A percentile compares a stretch with the other conserved stretches of the same genome.
phyloP scores from a whole-genome alignment of 2,113 vertebrate genomes.

The Burhinus bistriatus region DNA sequence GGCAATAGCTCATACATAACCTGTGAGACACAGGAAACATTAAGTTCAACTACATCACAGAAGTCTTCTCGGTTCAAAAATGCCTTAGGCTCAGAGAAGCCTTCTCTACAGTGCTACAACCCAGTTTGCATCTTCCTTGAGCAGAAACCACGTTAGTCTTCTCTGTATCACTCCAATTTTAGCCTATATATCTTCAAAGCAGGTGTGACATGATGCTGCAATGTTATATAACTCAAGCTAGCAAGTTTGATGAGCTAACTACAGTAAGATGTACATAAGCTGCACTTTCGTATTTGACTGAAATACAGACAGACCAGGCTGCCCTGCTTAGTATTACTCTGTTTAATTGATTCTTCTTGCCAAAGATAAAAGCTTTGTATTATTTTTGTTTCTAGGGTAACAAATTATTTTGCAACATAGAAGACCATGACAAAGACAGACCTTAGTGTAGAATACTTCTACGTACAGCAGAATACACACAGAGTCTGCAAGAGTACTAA shows the following conservation, averaged over 20 bases:
- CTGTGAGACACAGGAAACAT: neutral
- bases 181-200: neutral
- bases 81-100: neutral
- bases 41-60: neutral
- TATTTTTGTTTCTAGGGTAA: neutral
- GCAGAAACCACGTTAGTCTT: neutral
- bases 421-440: neutral
- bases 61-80: neutral
- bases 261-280: neutral
- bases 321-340: neutral
- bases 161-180: neutral
- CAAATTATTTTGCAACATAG: neutral
- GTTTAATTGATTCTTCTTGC: neutral
- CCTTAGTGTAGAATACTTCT: neutral
- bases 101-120: neutral
- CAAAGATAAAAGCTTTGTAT: neutral
- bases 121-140: neutral
- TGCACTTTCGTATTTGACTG: neutral
- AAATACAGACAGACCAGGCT: neutral
- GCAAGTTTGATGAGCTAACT: neutral
- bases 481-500: neutral
- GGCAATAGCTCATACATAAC: neutral
- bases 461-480: accelerated
- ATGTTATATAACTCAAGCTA: neutral
- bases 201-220: neutral